Base-by-base conservation (phyloP, 2,113 vertebrate genomes). In the Maylandia zebra region DNA sequence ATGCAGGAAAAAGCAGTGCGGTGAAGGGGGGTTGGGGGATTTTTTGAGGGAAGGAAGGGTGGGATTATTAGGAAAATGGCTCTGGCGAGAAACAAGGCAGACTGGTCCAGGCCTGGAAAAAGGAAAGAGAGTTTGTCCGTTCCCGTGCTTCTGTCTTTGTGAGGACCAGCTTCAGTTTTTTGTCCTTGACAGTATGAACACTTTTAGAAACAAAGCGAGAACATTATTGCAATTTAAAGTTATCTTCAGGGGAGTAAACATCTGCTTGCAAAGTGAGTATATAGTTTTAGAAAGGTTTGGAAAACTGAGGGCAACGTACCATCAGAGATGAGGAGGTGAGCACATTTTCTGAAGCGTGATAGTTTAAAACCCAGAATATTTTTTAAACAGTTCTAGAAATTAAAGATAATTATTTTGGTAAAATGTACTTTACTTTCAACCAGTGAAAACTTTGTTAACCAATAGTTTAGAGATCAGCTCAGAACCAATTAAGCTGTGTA, bases 51-150 rank as follows among this genome's bases (percentile, higher is more conserved):
- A 64, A 79, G 30, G 74, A 22, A 30, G 64, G 83, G 88, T 24
- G 85, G 87, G 87, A 82, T 90, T 91, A 91, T 91, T 90, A 91
- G 86, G 90, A 83, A 93, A 89, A 91, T 84, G 56, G 32, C 66
- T 93, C 79, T 87, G 86, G 88, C 78, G 45, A 71, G 83, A 56
- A 82, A 84, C 8, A 2, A 50, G 71, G 79, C 53, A 41, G 9
- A 14, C 45, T 19, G 43, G 83, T 69, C 71, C 30, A 30, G 83
- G 83, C 38, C 83, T 53, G 86, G 81, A 89, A 88, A 59, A 5
- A 85, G 14, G 79, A n/a, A 66, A 34, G 30, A 10, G 34, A 38
- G 66, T 64, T 71, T 79, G 34, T 83, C 41, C 45, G 36, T 52
- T 14, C 5, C 17, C 11, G 41, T 53, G 27, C 30, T n/a, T 36